Base-by-base conservation (phyloP, 2,113 vertebrate species). In the Desmodus rotundus region DNA sequence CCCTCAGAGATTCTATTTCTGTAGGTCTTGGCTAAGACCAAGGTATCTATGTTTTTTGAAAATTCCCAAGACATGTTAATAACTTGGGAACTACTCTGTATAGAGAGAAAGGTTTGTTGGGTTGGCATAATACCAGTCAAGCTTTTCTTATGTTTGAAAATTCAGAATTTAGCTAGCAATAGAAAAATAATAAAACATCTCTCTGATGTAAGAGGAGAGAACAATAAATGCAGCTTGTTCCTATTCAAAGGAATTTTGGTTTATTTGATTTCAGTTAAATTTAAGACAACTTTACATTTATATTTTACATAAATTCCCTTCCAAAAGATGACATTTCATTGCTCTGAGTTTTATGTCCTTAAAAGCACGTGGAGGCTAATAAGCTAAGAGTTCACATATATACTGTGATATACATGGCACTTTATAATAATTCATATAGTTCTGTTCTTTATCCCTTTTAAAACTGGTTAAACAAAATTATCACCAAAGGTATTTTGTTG, bases 401-500 rank as follows among this genome's bases (percentile, higher is more conserved):
- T 6, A 0, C 87, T 63, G 11, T 80, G 61, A 88, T 36, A 33
- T 65, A 36, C 14, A 45, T 52, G 26, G 22, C 72, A 58, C 31
- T 92, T 82, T 56, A 50, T 33, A 76, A 31, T 72, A 72, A 52
- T 20, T 41, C 20, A 28, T 83, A 24, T 50, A 24, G 28, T 77
- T 87, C 52, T 73, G 4, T 47, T 92, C 41, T 92, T 80, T 88
- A 36, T 45, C 5, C 72, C 4, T 95, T 92, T 86, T 67, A 87
- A 94, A 95, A 47, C 20, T 50, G 56, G 15, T 11, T 78, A 74
- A 70, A 45, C 12, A 80, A 80, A 89, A 87, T 70, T 43, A 15
- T 89, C 47, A 94, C 72, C 70, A 7, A 72, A 97, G 65, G 1
- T 80, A 85, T 88, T 96, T 82, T 81, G 28, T 85, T 89, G 72